Evolutionary conservation across 1,140 invertebrate species (phyloP), one percentile per base, ranked within the genome.

Genomic region (silkworm (Bombyx mori)): DNA sequence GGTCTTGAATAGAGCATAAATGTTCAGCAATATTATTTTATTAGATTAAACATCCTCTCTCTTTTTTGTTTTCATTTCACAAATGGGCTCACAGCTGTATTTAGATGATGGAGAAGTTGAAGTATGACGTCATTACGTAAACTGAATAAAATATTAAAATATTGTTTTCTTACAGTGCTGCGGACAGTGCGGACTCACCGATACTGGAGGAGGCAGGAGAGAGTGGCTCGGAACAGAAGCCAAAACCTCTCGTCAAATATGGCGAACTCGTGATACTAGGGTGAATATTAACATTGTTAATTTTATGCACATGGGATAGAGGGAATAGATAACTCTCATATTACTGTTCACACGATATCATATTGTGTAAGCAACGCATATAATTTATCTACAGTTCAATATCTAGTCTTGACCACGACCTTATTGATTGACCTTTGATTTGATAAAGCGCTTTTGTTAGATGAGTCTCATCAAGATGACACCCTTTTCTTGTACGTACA

Each of bases 211-310:
- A 93, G 81, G 91, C 92, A 63, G 89, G 89, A 72, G 89, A 91
- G 77, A 90, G 90, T 64, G 90, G 90, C 74, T 91, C 92, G 54
- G 90, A 90, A 70, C 85, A 87, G 69, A 93, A 93, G 79, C 89
- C 92, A 43, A 94, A 94, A 86, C 92, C 92, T 64, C 90, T 91
- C 69, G 89, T 95, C 69, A 96, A 95, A 90, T 98, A 97, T 90
- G 96, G 96, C 66, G 96, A 98, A 91, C 91, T 98, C 79, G 94
- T 97, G 79, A 96, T 97, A 88, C 91, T 97, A 81, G 96, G 96
- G 95, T 97, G 90, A 92, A 92, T 91, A 54, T 57, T 58, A 50
- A n/a, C 26, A 35, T 18, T 35, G 26, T 35, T 35, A 35, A 35
- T 35, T 35, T 35, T 35, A 35, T 35, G 26, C 2, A 35, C 26